Base-by-base conservation (phyloP, 2,888 invertebrate species). In the Apocheima hispidaria region DNA sequence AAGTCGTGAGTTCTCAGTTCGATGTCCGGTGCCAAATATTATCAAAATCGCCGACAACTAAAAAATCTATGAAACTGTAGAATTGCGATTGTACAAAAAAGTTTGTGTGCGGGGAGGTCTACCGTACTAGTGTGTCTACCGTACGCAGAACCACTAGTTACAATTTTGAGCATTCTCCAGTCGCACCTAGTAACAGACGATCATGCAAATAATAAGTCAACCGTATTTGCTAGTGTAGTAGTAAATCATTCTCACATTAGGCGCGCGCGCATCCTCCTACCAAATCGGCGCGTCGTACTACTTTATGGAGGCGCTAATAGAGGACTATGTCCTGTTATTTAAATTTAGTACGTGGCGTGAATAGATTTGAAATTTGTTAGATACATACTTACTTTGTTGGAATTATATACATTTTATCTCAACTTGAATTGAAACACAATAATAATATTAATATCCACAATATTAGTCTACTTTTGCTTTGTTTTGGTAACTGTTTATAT, bases 231-330 rank as follows among this genome's bases (percentile, higher is more conserved):
- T 59, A 53, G 58, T n/a, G 53, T 41, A 57, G 60, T 41, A 61
- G 60, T 70, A 70, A 68, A 70, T 68, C 66, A 70, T 61, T n/a
- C 61, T 51, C 48, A 44, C 49, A 59, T 61, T 65, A 52, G 63
- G 61, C 68, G 70, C 70, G 57, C 60, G 70, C 68, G 68, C 70
- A 61, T 66, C 55, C 46, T 35, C 57, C 36, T 16, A 18, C 60
- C 60, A 48, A 58, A 58, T 58, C 18, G 35, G 57, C 21, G 21
- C 26, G 16, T n/a, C 16, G 44, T 38, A 56, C 53, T 61, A 59
- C 50, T 57, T 58, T 60, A 60, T 48, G 50, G 52, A 20, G 35
- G 48, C 40, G 52, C 60, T 57, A 58, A 58, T 66, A 63, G 30
- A 60, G 43, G 28, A 62, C 63, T 49, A 63, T 64, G 65, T 58